A percentile compares a stretch with the other conserved stretches of the same genome.
These are phyloP conservation scores for Tragulus kanchil DNA, from an alignment of 2,113 vertebrate genomes.

Conservation along the genomic window DNA sequence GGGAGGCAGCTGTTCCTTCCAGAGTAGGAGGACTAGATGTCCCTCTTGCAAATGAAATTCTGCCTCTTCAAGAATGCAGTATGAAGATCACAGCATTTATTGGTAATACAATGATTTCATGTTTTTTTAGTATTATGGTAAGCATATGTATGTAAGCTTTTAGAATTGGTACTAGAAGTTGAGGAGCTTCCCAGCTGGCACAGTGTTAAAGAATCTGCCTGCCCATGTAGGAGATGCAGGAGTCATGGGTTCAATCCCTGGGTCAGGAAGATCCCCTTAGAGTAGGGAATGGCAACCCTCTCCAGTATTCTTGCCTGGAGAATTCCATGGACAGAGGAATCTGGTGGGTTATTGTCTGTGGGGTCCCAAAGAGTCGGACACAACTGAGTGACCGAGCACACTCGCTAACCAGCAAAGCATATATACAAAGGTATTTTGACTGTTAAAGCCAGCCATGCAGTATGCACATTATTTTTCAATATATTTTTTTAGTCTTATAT, in stretches of 20 bases:
- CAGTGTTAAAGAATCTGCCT: background rate
- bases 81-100: background rate
- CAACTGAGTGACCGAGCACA: accelerated
- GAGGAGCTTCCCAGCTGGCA: background rate
- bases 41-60: background rate
- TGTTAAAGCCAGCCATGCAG: background rate
- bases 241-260: background rate
- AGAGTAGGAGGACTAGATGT: background rate
- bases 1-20: background rate
- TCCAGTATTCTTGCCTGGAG: background rate
- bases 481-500: background rate
- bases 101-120: background rate
- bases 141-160: background rate
- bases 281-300: background rate
- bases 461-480: background rate
- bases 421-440: background rate
- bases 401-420: background rate
- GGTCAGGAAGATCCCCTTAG: background rate
- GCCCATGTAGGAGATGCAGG: background rate
- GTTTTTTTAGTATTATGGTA: background rate
- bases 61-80: background rate
- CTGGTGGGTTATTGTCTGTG: background rate
- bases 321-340: background rate
- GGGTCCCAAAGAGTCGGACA: background rate
- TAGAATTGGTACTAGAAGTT: background rate